Evolutionary conservation across 2,888 invertebrate species (phyloP).

Genomic region (Thelaira solivaga): DNA sequence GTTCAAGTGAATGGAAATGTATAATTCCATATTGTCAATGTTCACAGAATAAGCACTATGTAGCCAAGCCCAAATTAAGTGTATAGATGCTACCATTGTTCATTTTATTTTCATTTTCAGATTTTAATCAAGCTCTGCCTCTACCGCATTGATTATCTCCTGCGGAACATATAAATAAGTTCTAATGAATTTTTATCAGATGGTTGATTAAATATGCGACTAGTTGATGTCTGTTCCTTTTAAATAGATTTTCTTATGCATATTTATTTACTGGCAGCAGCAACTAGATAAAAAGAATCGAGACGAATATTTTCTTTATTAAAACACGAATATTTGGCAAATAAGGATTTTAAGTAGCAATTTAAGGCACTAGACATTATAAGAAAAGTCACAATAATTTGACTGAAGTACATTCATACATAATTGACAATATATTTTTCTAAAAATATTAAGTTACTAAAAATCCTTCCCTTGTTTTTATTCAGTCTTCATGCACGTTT

Average conservation of each 20-base stretch:
- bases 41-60: not conserved
- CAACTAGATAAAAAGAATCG: not conserved
- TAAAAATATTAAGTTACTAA: not conserved
- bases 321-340: slow-evolving; percentile 36
- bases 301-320: slow-evolving; percentile 36
- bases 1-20: too few species aligned
- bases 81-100: not conserved
- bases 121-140: slow-evolving; percentile 40
- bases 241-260: not conserved
- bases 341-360: slow-evolving; percentile 27
- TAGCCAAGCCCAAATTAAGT: not conserved
- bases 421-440: too few species aligned
- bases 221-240: not conserved
- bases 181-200: slow-evolving; percentile 37
- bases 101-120: not conserved
- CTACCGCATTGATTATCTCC: slow-evolving; percentile 43
- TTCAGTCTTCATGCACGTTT: too few species aligned
- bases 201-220: slow-evolving; percentile 12
- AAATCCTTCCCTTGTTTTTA: not conserved
- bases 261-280: too few species aligned
- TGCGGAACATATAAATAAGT: slow-evolving; percentile 24
- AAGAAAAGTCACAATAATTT: slow-evolving; percentile 60
- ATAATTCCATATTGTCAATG: not conserved
- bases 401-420: slow-evolving; percentile 24
- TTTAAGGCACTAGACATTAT: slow-evolving; percentile 51